phyloP scores from a whole-genome alignment of 2,113 vertebrate species.

The Podilymbus podiceps region DNA sequence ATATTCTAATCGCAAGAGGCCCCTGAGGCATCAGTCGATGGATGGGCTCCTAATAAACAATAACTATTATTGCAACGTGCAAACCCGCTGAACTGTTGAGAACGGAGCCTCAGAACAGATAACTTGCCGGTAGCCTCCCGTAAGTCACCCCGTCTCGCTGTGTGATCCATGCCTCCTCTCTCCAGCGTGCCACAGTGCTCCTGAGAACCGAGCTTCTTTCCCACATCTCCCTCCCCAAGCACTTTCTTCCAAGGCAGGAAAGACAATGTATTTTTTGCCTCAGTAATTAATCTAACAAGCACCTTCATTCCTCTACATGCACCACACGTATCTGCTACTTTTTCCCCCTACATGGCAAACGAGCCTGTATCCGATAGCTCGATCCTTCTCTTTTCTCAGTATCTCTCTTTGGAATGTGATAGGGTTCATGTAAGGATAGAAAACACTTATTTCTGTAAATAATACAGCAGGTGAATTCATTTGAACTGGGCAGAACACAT shows the following conservation, averaged over 20 bases:
- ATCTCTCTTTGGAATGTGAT: not conserved
- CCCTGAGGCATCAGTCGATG: conserved; percentile 22
- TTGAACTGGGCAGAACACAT: not conserved
- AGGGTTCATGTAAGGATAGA: not conserved
- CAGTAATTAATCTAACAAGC: not conserved
- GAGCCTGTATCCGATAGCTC: not conserved
- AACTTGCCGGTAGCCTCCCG: not conserved
- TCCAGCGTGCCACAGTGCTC: not conserved
- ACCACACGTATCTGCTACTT: not conserved
- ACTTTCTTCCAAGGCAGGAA: not conserved
- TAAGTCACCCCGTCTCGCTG: not conserved
- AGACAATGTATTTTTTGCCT: not conserved
- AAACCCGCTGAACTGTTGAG: conserved; percentile 24
- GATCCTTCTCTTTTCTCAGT: not conserved
- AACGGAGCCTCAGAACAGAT: not conserved
- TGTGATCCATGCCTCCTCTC: not conserved
- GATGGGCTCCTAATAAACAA: conserved; percentile 53
- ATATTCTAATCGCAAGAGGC: conserved; percentile 7
- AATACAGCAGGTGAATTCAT: not conserved
- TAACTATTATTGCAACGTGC: conserved; percentile 17
- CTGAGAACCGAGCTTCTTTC: not conserved
- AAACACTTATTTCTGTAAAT: not conserved
- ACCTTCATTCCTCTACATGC: not conserved
- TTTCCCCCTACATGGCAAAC: not conserved
- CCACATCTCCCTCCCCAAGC: not conserved